Percentiles rank a stretch among this genome's conserved stretches.
These are phyloP conservation scores for Baronia brevicornis DNA, from an alignment of 2,888 invertebrate species.

Conservation along the genomic window DNA sequence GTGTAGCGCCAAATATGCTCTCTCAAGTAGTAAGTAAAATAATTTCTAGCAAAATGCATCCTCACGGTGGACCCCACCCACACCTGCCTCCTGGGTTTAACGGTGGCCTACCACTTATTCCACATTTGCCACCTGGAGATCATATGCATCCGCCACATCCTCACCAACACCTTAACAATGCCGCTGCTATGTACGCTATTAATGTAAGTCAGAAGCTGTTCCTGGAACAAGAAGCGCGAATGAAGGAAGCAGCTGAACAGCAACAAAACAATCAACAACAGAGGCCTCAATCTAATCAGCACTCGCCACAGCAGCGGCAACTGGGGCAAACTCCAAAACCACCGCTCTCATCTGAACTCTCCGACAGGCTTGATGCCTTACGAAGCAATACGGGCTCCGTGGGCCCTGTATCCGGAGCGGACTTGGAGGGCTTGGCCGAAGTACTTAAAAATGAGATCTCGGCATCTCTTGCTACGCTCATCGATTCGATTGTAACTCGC, in stretches of 20 bases:
- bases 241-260: slow-evolving; percentile 80
- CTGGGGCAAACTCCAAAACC: slow-evolving; percentile 64
- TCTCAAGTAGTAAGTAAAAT: slow-evolving; percentile 80
- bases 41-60: slow-evolving; percentile 79
- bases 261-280: slow-evolving; percentile 73
- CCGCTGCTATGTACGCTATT: slow-evolving; percentile 81
- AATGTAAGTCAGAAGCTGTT: slow-evolving; percentile 86
- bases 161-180: slow-evolving; percentile 78
- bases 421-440: slow-evolving; percentile 92
- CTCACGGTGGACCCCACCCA: slow-evolving; percentile 67
- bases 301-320: slow-evolving; percentile 71
- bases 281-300: slow-evolving; percentile 76
- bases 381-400: slow-evolving; percentile 81
- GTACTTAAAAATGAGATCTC: slow-evolving; percentile 93
- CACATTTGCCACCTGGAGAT: slow-evolving; percentile 70
- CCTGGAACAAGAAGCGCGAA: slow-evolving; percentile 85
- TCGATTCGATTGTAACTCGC: slow-evolving; percentile 91
- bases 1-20: slow-evolving; percentile 71
- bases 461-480: slow-evolving; percentile 86
- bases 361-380: slow-evolving; percentile 86
- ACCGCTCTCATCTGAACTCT: slow-evolving; percentile 80
- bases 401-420: slow-evolving; percentile 82
- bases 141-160: slow-evolving; percentile 72
- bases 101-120: slow-evolving; percentile 73
- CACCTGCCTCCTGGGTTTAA: slow-evolving; percentile 78